A percentile compares a stretch with the other conserved stretches of the same genome.
Conservation (phyloP, 2,113 vertebrate species). For the Notothenia rossii region DNA sequence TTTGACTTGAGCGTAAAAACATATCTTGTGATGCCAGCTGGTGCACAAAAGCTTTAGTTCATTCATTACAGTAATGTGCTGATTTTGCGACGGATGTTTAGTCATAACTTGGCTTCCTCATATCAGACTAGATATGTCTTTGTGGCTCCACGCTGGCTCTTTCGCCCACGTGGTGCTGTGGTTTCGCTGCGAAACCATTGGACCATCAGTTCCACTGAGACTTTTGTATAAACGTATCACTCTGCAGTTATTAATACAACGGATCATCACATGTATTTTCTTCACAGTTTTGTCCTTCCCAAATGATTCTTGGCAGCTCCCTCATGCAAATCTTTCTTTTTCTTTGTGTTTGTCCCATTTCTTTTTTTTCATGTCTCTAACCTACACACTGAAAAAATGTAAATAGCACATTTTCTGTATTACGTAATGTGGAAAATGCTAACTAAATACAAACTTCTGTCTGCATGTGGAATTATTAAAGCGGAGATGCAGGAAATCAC, state of each 20-base stretch:
- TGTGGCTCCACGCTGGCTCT: conserved; percentile 13
- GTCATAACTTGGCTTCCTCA: not conserved
- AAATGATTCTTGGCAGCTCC: conserved; percentile 37
- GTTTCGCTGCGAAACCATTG: conserved; percentile 47
- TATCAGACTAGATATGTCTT: conserved; percentile 25
- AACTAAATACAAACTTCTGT: conserved; percentile 9
- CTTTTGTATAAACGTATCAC: conserved; percentile 63
- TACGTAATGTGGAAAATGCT: conserved; percentile 31
- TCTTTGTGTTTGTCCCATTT: not conserved
- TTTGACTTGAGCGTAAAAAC: not conserved
- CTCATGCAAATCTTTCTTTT: conserved; percentile 5
- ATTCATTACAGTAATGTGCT: not conserved
- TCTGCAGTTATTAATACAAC: conserved; percentile 63
- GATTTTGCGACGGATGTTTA: conserved; percentile 7
- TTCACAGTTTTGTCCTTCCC: conserved; percentile 14
- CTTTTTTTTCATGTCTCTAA: not conserved
- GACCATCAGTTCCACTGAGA: conserved; percentile 65
- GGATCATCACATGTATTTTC: conserved; percentile 32
- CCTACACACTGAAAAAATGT: conserved; percentile 26
- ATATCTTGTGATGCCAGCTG: conserved; percentile 15
- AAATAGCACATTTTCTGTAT: conserved; percentile 20
- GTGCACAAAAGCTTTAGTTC: not conserved
- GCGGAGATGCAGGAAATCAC: conserved; percentile 67
- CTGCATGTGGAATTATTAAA: conserved; percentile 45
- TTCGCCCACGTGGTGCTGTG: conserved; percentile 17